Conservation (phyloP, 2,113 vertebrate species). For the Dermatemys mawii region DNA sequence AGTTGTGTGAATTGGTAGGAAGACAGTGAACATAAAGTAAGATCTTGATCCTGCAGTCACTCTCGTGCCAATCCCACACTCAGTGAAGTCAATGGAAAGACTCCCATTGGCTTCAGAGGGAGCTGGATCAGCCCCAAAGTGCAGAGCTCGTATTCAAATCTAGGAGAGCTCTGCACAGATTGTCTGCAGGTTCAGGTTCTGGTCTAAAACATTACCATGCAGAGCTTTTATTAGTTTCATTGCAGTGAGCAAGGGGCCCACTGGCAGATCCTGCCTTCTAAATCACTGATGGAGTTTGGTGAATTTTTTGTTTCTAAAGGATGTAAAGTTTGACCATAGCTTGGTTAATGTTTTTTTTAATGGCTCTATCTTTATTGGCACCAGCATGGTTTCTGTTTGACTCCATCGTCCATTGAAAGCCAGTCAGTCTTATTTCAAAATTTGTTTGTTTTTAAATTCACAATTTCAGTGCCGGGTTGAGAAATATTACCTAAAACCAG, state of each 20-base stretch:
- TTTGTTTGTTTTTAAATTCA: constrained; percentile 35
- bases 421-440: constrained; percentile 1
- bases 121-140: constrained; percentile 13
- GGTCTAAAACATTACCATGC: constrained; percentile 21
- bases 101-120: neutral
- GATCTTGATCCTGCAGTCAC: neutral
- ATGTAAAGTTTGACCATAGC: neutral
- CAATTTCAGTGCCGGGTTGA: constrained; percentile 20
- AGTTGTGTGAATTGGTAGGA: constrained; percentile 37
- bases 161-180: constrained; percentile 49
- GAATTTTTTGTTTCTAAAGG: constrained; percentile 36
- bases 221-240: constrained; percentile 26
- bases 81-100: constrained; percentile 4
- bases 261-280: constrained; percentile 19
- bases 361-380: neutral
- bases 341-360: neutral
- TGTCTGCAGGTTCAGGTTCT: constrained; percentile 67
- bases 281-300: constrained; percentile 51
- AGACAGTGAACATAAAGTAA: neutral
- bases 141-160: neutral
- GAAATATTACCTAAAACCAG: constrained; percentile 43
- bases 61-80: constrained; percentile 31
- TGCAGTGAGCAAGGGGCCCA: neutral
- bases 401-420: constrained; percentile 40
- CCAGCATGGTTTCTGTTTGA: constrained; percentile 46